Percentiles rank a stretch among this genome's conserved stretches.
phyloP scores from a whole-genome alignment of 2,797 vertebrate genomes.

The Eulemur albifrons region DNA sequence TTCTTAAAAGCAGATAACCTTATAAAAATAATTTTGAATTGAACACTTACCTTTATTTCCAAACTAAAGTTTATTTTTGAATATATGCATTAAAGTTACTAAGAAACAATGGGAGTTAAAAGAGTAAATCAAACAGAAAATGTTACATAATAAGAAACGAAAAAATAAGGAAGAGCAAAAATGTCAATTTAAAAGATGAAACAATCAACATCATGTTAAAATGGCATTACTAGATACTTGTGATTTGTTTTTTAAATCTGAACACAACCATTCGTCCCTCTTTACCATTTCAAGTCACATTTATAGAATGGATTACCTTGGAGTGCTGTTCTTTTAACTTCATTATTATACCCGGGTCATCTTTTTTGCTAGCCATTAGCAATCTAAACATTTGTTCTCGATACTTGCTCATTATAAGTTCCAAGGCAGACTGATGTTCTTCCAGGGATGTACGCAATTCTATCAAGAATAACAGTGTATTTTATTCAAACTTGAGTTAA shows the following conservation, averaged over 20 bases:
- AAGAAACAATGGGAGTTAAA: conserved; percentile 9
- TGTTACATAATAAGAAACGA: not conserved
- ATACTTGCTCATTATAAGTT: conserved; percentile 99
- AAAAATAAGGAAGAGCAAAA: not conserved
- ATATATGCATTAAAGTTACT: conserved; percentile 2
- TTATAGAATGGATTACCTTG: conserved; percentile 85
- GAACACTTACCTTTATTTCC: conserved; percentile 59
- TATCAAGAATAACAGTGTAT: conserved; percentile 77
- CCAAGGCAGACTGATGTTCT: conserved; percentile 98
- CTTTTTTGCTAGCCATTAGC: conserved; percentile 97
- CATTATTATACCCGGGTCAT: conserved; percentile 93
- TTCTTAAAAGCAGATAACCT: conserved; percentile 48
- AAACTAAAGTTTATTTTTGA: conserved; percentile 51
- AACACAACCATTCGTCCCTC: not conserved
- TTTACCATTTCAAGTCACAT: conserved; percentile 19
- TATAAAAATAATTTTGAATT: conserved; percentile 51
- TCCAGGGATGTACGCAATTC: conserved; percentile 95
- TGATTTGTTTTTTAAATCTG: not conserved
- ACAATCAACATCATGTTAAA: not conserved
- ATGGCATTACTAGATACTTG: not conserved
- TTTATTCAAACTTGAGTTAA: conserved; percentile 44
- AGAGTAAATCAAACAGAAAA: conserved; percentile 35
- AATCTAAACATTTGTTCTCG: conserved; percentile 97
- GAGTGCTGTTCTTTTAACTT: conserved; percentile 97
- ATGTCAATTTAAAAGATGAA: conserved; percentile 19